These are phyloP conservation scores for Amniataba percoides DNA, from an alignment of 2,797 vertebrate species.

Conservation along the genomic window DNA sequence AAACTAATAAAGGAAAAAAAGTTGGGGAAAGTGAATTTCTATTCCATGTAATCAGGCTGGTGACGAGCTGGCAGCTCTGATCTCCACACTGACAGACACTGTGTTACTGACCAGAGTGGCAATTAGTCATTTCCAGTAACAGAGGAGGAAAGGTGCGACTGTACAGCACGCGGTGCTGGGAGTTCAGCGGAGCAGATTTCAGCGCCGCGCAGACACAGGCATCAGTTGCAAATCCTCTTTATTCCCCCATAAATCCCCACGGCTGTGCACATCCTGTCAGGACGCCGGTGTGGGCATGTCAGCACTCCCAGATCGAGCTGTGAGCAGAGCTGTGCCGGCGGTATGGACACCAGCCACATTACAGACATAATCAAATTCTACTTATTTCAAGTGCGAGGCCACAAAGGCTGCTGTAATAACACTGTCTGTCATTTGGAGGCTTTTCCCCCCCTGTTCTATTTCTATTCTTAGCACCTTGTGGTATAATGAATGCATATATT, in stretches of 20 bases:
- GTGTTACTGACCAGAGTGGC: slow-evolving; percentile 71
- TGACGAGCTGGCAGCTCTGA: slow-evolving; percentile 49
- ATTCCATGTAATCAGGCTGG: slow-evolving; percentile 58
- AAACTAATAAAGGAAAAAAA: slow-evolving; percentile 53
- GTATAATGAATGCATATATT: slow-evolving; percentile 49
- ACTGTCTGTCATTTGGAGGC: slow-evolving; percentile 52
- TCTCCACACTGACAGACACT: slow-evolving; percentile 59
- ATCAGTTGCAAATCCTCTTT: slow-evolving; percentile 85
- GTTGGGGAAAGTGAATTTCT: slow-evolving; percentile 48
- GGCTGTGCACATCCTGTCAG: slow-evolving; percentile 81
- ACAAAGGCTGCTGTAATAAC: slow-evolving; percentile 65
- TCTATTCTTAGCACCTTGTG: slow-evolving; percentile 26
- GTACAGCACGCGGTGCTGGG: slow-evolving; percentile 75
- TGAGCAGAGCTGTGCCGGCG: slow-evolving; percentile 51
- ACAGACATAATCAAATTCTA: slow-evolving; percentile 79
- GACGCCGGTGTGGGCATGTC: slow-evolving; percentile 75
- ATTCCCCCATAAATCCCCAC: slow-evolving; percentile 83
- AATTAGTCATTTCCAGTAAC: slow-evolving; percentile 82
- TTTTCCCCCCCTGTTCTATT: neutral
- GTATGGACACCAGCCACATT: slow-evolving; percentile 73
- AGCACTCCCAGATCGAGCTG: slow-evolving; percentile 61
- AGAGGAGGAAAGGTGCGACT: slow-evolving; percentile 72
- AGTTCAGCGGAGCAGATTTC: slow-evolving; percentile 78
- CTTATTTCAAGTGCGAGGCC: slow-evolving; percentile 73
- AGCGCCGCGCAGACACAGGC: slow-evolving; percentile 68